These are phyloP conservation scores for Trichechus manatus DNA, from an alignment of 2,113 vertebrate species.

Conservation along the genomic window DNA sequence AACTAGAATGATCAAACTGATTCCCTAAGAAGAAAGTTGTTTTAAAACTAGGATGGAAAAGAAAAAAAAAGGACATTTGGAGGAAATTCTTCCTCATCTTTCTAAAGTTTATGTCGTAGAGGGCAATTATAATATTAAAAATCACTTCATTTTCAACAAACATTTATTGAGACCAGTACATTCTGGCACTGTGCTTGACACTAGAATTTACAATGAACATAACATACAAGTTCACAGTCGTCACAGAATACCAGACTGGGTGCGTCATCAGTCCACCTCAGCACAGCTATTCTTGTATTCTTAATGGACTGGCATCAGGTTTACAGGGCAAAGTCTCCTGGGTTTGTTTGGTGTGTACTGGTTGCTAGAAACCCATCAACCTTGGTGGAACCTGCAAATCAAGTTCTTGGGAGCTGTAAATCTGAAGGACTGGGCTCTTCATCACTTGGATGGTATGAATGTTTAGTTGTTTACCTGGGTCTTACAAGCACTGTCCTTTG, in stretches of 20 bases:
- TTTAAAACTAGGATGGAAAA: constrained; percentile 5
- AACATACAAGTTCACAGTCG: not conserved
- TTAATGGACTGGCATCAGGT: not conserved
- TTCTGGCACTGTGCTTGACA: not conserved
- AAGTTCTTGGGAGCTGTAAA: not conserved
- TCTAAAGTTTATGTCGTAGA: constrained; percentile 24
- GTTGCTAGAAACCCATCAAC: not conserved
- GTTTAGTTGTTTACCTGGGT: not conserved
- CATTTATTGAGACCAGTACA: not conserved
- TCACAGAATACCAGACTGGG: not conserved
- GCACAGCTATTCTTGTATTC: not conserved
- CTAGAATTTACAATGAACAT: not conserved
- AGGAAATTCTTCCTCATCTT: constrained; percentile 43
- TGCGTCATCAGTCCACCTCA: constrained; percentile 2
- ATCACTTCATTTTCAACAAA: constrained; percentile 43
- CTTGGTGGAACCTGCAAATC: not conserved
- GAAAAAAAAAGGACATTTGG: not conserved
- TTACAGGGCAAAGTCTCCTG: not conserved
- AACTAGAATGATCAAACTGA: constrained; percentile 1
- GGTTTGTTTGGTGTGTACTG: not conserved
- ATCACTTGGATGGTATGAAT: not conserved
- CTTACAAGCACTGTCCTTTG: not conserved
- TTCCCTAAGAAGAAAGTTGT: constrained; percentile 27
- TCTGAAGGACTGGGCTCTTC: not conserved
- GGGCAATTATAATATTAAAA: not conserved